Conservation (phyloP, 2,113 vertebrate species). For the Mormyrus iriodes region DNA sequence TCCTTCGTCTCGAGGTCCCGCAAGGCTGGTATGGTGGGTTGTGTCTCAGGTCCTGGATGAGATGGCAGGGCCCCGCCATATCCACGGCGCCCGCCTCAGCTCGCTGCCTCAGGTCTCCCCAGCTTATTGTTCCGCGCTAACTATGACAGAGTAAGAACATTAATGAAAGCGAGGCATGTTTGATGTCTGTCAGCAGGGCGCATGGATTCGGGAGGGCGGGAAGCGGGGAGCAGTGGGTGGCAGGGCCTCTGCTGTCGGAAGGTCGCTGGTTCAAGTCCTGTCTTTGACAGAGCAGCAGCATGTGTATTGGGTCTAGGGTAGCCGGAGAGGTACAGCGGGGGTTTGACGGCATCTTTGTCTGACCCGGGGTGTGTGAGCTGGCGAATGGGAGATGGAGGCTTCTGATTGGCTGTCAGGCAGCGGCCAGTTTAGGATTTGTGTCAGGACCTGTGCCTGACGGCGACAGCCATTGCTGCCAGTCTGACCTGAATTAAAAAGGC, state of each 20-base stretch:
- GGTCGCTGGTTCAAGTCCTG: not conserved
- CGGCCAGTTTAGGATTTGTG: not conserved
- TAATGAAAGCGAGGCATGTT: not conserved
- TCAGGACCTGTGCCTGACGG: not conserved
- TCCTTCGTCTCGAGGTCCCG: not conserved
- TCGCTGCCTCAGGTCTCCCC: not conserved
- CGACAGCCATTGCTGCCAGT: not conserved
- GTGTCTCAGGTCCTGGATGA: not conserved
- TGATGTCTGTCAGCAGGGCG: not conserved
- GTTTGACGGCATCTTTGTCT: not conserved
- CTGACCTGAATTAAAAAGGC: not conserved
- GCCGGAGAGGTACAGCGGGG: not conserved
- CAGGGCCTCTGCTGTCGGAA: not conserved
- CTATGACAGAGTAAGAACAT: not conserved
- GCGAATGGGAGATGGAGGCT: not conserved
- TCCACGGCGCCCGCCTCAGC: not conserved
- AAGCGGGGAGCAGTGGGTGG: not conserved
- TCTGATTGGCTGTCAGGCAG: not conserved
- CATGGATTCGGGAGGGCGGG: not conserved
- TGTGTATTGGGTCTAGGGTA: too few species aligned
- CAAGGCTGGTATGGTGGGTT: not conserved
- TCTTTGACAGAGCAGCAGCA: not conserved
- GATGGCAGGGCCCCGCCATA: not conserved
- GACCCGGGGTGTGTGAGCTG: not conserved
- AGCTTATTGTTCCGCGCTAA: not conserved